Conservation (phyloP, 2,888 invertebrate species). For the Smittia sp. region DNA sequence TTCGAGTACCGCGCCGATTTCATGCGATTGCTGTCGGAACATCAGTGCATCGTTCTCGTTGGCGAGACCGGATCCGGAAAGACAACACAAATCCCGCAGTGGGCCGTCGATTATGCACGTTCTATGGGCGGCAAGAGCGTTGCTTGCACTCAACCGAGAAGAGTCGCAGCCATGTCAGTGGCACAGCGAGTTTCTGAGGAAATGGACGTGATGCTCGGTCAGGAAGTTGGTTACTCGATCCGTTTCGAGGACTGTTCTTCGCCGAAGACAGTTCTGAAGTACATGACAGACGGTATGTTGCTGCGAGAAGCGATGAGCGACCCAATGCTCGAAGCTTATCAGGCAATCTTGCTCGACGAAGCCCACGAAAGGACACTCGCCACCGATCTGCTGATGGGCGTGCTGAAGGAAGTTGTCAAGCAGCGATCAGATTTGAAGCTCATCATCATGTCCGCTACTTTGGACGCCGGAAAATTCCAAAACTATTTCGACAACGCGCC, state of each 20-base stretch:
- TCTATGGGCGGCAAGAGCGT: slow-evolving; percentile 72
- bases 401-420: slow-evolving; percentile 86
- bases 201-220: slow-evolving; percentile 93
- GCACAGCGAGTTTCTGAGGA: slow-evolving; percentile 98
- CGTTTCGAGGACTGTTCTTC: slow-evolving; percentile 99
- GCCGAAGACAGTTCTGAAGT: slow-evolving; percentile 88
- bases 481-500: slow-evolving; percentile 98
- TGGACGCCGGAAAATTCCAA: slow-evolving; percentile 99
- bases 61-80: slow-evolving; percentile 99
- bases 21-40: slow-evolving; percentile 85
- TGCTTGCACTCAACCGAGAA: slow-evolving; percentile 93
- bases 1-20: slow-evolving; percentile 98
- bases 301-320: slow-evolving; percentile 98
- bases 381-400: slow-evolving; percentile 98
- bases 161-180: slow-evolving; percentile 99
- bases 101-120: slow-evolving; percentile 78
- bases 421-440: slow-evolving; percentile 91
- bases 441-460: slow-evolving; percentile 98
- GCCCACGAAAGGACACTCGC: slow-evolving; percentile 98
- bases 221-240: slow-evolving; percentile 94
- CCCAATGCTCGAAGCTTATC: slow-evolving; percentile 93
- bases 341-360: slow-evolving; percentile 94
- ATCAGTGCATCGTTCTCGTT: slow-evolving; percentile 94
- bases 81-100: slow-evolving; percentile 98
- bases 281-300: slow-evolving; percentile 99